phyloP scores from a whole-genome alignment of 2,113 vertebrate species.

The Nibea coibor region DNA sequence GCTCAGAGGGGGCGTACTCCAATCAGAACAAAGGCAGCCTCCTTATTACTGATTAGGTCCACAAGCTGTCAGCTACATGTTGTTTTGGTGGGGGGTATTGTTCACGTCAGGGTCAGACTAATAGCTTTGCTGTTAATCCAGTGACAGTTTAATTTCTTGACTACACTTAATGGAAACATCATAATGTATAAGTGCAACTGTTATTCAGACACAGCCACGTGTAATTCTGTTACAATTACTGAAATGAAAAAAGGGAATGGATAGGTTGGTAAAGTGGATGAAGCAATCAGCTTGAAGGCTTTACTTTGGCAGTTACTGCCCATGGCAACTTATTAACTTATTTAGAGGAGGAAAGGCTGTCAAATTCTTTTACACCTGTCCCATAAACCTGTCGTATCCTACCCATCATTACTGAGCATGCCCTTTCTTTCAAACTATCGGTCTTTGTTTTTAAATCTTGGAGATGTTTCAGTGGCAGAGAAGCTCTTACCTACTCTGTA shows the following conservation, averaged over 20 bases:
- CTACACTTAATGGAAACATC: constrained; percentile 17
- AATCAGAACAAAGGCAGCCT: constrained; percentile 28
- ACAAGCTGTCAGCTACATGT: constrained; percentile 32
- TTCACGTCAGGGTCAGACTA: constrained; percentile 12
- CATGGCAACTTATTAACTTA: constrained; percentile 32
- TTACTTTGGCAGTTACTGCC: constrained; percentile 33
- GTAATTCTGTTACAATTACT: constrained; percentile 16
- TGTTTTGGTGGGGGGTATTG: not conserved
- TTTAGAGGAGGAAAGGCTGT: constrained; percentile 46
- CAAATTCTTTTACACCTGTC: constrained; percentile 37
- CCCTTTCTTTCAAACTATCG: constrained; percentile 23
- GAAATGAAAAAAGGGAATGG: constrained; percentile 11
- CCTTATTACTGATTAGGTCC: constrained; percentile 29
- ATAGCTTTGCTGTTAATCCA: constrained; percentile 31
- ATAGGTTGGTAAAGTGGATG: not conserved
- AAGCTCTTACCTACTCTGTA: constrained; percentile 41
- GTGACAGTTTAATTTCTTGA: constrained; percentile 37
- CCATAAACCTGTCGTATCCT: constrained; percentile 46
- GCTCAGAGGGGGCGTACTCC: constrained; percentile 24
- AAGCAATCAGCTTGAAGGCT: constrained; percentile 36
- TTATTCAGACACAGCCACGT: constrained; percentile 29
- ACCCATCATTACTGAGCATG: constrained; percentile 28
- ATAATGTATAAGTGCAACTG: not conserved
- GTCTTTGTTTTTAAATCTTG: constrained; percentile 48
- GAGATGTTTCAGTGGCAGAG: constrained; percentile 49